phyloP scores from a whole-genome alignment of 2,888 invertebrate species.

The Acheta domesticus region DNA sequence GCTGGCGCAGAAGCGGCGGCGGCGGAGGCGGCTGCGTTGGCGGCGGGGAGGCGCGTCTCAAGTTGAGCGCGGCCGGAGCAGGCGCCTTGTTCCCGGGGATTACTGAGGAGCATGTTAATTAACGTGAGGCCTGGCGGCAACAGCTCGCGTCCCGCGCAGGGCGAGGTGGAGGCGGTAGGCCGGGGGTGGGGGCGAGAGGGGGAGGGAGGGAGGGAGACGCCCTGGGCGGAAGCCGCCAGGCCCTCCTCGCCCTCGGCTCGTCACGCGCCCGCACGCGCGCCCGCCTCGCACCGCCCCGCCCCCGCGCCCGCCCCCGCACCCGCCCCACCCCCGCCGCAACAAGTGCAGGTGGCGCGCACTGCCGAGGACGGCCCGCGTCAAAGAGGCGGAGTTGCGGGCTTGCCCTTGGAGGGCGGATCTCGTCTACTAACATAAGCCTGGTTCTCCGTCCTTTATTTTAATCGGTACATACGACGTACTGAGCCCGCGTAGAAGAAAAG shows the following conservation, averaged over 20 bases:
- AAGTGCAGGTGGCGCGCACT: too few species aligned
- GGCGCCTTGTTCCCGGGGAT: slow-evolving; percentile 24
- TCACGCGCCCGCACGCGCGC: too few species aligned
- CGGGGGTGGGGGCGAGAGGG: background rate
- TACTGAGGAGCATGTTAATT: slow-evolving; percentile 29
- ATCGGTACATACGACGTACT: too few species aligned
- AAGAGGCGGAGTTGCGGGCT: too few species aligned
- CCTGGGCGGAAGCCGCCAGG: background rate
- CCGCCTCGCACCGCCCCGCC: too few species aligned
- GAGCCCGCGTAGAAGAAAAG: too few species aligned
- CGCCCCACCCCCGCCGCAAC: too few species aligned
- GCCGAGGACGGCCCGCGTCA: too few species aligned
- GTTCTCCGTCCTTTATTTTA: too few species aligned
- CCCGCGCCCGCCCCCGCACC: too few species aligned
- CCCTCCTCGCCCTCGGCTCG: background rate
- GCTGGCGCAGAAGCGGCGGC: background rate
- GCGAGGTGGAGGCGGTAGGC: background rate
- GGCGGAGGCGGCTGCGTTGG: background rate
- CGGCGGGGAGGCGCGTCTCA: background rate
- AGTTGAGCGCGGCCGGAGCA: slow-evolving; percentile 18
- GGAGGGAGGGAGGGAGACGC: background rate
- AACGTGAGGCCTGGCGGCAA: slow-evolving; percentile 23
- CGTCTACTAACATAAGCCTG: too few species aligned
- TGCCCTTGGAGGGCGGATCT: too few species aligned
- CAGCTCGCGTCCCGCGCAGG: background rate